These are phyloP conservation scores for Dryomyza anilis DNA, from an alignment of 2,888 invertebrate species.

Conservation along the genomic window DNA sequence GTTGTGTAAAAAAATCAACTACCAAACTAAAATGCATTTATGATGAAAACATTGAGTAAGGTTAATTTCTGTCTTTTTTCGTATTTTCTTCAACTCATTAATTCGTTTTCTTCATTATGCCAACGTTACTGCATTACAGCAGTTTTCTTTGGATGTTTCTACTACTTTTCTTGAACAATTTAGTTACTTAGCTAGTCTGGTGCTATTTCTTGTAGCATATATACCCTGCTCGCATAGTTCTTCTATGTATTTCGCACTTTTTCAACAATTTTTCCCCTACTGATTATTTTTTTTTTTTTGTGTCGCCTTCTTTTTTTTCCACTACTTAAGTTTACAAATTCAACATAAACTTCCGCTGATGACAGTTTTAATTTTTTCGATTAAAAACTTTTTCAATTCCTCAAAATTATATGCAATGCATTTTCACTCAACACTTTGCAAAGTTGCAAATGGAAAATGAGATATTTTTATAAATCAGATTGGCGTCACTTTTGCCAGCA, in stretches of 20 bases:
- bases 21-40: slow-evolving; percentile 5
- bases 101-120: slow-evolving; percentile 7
- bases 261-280: background rate
- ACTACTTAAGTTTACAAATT: slow-evolving; percentile 14
- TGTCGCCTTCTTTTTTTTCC: background rate
- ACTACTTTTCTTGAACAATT: background rate
- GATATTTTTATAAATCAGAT: background rate
- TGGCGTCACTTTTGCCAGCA: background rate
- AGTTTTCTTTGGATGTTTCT: background rate
- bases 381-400: slow-evolving; percentile 27
- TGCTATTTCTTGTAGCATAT: background rate
- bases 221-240: background rate
- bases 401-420: slow-evolving; percentile 12
- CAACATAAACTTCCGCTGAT: slow-evolving; percentile 32
- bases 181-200: background rate
- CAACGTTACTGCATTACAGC: background rate
- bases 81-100: background rate
- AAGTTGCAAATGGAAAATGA: background rate
- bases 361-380: slow-evolving; percentile 35
- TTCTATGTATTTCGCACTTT: background rate
- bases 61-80: background rate
- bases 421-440: background rate
- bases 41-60: background rate
- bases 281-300: background rate
- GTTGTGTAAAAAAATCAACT: background rate